Evolutionary conservation across 64 coral and sea anemone genomes (phyloP).

Genomic region (Stichodactyla helianthus): DNA sequence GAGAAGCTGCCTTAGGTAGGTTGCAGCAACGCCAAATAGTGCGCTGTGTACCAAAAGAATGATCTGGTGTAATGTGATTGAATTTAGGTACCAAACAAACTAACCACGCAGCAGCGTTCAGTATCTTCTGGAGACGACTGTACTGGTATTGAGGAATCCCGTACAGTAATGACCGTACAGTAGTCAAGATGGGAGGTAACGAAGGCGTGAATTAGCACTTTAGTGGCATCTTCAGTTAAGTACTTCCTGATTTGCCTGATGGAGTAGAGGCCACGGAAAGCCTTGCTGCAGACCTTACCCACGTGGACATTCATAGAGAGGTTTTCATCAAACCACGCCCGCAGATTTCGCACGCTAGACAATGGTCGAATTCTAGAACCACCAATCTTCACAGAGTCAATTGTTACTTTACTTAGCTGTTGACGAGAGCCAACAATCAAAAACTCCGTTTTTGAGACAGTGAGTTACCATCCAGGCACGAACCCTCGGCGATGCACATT

Average conservation of each 20-base stretch:
- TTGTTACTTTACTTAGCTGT: not conserved
- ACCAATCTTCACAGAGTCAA: not conserved
- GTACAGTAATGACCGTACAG: not conserved
- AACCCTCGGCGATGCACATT: not conserved
- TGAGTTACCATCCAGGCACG: not conserved
- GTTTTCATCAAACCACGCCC: not conserved
- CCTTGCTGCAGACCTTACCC: constrained; percentile 4
- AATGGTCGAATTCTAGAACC: not conserved
- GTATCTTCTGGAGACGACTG: too few relatives aligned
- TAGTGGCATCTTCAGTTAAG: not conserved
- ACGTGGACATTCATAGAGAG: not conserved
- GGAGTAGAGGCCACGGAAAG: constrained; percentile 2
- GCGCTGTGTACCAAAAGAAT: too few relatives aligned
- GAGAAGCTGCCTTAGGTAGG: too few relatives aligned
- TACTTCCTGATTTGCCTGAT: not conserved
- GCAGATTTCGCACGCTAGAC: not conserved
- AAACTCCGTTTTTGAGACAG: not conserved
- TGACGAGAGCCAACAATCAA: not conserved
- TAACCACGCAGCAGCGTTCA: too few relatives aligned
- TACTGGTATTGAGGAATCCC: too few relatives aligned
- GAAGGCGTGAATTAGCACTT: not conserved
- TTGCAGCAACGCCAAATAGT: too few relatives aligned
- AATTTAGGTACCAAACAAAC: too few relatives aligned
- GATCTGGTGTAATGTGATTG: too few relatives aligned
- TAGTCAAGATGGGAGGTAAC: not conserved